These are phyloP conservation scores for Ramphastos sulfuratus DNA, from an alignment of 2,113 vertebrate species.

Conservation along the genomic window DNA sequence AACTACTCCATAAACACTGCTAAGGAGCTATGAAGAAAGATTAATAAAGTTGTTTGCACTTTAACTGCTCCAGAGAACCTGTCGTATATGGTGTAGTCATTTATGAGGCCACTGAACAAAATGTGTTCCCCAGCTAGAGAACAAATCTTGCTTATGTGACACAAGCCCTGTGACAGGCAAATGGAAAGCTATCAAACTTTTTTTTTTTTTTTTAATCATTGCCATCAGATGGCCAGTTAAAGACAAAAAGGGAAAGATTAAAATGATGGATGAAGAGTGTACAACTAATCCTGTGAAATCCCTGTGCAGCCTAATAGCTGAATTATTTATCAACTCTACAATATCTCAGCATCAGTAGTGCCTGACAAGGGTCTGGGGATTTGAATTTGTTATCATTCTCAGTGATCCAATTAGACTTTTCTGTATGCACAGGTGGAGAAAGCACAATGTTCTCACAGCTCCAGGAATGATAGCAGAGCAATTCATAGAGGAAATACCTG, in stretches of 20 bases:
- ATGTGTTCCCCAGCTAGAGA: neutral
- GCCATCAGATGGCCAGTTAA: neutral
- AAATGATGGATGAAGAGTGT: neutral
- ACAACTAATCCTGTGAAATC: neutral
- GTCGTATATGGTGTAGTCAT: neutral
- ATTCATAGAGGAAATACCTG: neutral
- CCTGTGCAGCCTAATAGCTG: neutral
- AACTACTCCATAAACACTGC: neutral
- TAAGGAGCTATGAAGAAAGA: slow-evolving; percentile 22
- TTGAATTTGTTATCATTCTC: neutral
- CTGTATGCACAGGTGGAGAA: neutral
- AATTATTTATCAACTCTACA: slow-evolving; percentile 54
- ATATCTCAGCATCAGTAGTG: neutral
- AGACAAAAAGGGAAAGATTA: neutral
- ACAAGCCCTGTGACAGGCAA: neutral
- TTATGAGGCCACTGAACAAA: neutral
- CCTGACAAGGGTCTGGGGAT: slow-evolving; percentile 12
- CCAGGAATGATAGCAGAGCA: neutral
- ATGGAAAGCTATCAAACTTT: neutral
- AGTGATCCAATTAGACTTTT: neutral
- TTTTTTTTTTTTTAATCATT: neutral
- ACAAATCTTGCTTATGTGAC: neutral
- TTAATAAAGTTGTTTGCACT: slow-evolving; percentile 1
- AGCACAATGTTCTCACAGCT: neutral
- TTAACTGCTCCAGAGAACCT: slow-evolving; percentile 18